Evolutionary conservation across 2,113 vertebrate genomes (phyloP), one percentile per base, ranked within the genome.

Genomic region (Heliornis fulica): DNA sequence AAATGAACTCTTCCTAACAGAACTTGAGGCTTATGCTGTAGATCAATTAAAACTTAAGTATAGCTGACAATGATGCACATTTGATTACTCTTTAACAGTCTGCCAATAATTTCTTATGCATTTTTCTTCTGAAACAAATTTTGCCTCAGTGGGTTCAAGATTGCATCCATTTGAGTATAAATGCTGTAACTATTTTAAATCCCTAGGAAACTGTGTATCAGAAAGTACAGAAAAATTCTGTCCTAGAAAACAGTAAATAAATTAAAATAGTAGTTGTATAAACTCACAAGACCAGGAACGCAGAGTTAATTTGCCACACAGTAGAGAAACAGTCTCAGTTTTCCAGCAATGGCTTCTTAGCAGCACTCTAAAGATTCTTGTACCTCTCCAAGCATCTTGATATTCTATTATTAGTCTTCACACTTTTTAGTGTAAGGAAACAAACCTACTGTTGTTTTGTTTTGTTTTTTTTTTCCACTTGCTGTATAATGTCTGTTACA

Each of bases 21-120:
- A 95, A 66, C 28, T 46, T 59, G 3, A 71, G 34, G 22, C 82
- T 93, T 64, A 90, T 66, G 48, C 45, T 77, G 32, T 11, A 94
- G 85, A 85, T 93, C 84, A 96, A 66, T 95, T 93, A 89, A 86
- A 28, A 50, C 38, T 71, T 72, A 95, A 90, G 69, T 16, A 85
- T 10, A 96, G 29, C 59, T 75, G 60, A 76, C 82, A 81, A 66
- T 45, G 56, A 32, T 65, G 22, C 5, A 74, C 85, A 54, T 80
- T 60, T 88, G 76, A 91, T 96, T 93, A 75, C 26, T 88, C 93
- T 90, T 79, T 82, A 97, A 77, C 68, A 60, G 48, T 17, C 40
- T 5, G 79, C 90, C 78, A 96, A 59, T 54, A 78, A 79, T 34
- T 77, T 86, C 19, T 80, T 81, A 25, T 1, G 3, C 36, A 71